Base-by-base conservation (phyloP, 2,888 invertebrate species). In the Oligia fasciuncula region DNA sequence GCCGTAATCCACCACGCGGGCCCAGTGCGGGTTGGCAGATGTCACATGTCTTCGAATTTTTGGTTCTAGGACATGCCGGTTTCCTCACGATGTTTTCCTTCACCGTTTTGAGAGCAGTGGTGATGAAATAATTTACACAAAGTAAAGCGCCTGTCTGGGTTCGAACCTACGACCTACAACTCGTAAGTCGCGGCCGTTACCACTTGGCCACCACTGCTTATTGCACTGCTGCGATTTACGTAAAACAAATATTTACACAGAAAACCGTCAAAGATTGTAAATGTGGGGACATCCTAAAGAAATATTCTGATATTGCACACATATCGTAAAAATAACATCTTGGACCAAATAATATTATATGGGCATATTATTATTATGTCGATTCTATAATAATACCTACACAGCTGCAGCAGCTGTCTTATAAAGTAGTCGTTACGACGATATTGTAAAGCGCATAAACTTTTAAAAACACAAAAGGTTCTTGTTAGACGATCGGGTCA, bases 381-480 rank as follows among this genome's bases (percentile, higher is more conserved):
- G 8, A 65, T 63, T 46, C 54, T 11, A 63, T 54, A 46, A 35
- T 8, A 68, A 17, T 63, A n/a, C n/a, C n/a, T n/a, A 29, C 1
- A 57, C 14, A 14, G 17, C 23, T 17, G 57, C 23, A 79, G 11
- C 80, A 65, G 54, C 29, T 79, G 40, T 23, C 1, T 17, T 23
- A 13, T 29, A 65, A 17, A n/a, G 11, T 19, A 65, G 40, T 70
- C 46, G 54, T 70, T 63, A 43, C 14, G n/a, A 54, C 4, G 17
- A 70, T 79, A 63, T 63, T 40, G 29, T 6, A 43, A n/a, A 66
- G 43, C 8, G 14, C 17, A 73, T n/a, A n/a, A 19, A 62, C 35
- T 8, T 81, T 60, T 29, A 23, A 73, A 54, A 60, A 60, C 5
- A 46, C n/a, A 40, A 79, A 79, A 40, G 49, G 1, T 19, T 51